phyloP scores from a whole-genome alignment of 2,888 invertebrate species.

The Rhagonycha fulva region DNA sequence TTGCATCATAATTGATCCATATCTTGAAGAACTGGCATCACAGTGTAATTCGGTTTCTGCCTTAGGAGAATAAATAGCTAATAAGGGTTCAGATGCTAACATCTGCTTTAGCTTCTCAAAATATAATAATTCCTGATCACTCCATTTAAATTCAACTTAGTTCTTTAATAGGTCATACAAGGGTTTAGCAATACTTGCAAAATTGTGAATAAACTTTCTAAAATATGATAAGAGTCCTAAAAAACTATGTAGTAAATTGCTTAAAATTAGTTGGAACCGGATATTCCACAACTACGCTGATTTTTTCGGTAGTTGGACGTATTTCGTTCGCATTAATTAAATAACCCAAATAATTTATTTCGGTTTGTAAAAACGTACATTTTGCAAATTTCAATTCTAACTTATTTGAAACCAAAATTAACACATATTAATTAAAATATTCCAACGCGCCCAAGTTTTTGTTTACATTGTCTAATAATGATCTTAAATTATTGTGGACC shows the following conservation, averaged over 20 bases:
- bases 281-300: too few relatives aligned
- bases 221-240: background rate
- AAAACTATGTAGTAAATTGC: background rate
- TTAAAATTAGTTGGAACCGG: background rate
- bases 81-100: too few relatives aligned
- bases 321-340: background rate
- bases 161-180: background rate
- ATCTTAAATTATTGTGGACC: background rate
- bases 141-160: background rate
- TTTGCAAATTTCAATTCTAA: too few relatives aligned
- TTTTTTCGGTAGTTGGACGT: background rate
- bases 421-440: too few relatives aligned
- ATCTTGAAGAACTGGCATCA: background rate
- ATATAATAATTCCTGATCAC: background rate
- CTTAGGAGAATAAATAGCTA: too few relatives aligned
- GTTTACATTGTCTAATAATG: background rate
- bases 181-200: background rate
- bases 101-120: background rate
- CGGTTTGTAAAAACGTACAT: too few relatives aligned
- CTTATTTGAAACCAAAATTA: too few relatives aligned
- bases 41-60: too few relatives aligned
- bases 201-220: too few relatives aligned
- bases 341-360: background rate
- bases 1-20: background rate
- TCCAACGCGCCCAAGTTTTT: conserved; percentile 3